Base-by-base conservation (phyloP, 2,888 invertebrate species). In the Ormyrus pomaceus region DNA sequence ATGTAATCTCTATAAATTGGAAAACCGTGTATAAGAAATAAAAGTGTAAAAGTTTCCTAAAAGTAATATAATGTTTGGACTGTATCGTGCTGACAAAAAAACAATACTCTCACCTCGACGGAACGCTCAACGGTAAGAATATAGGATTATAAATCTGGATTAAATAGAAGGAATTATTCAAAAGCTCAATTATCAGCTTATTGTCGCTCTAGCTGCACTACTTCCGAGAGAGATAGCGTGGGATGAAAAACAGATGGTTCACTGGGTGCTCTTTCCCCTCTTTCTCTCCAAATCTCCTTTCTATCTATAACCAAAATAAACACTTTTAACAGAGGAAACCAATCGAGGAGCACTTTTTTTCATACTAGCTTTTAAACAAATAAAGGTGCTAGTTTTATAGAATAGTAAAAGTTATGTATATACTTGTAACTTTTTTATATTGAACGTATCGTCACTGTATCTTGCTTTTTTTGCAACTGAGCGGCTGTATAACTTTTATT, bases 141-240 rank as follows among this genome's bases (percentile, higher is more conserved):
- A 68, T 65, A 53, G 61, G 72, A 71, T 70, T 77, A 86, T 85
- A 86, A 87, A 85, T 77, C 84, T 77, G 85, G 69, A 86, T 86
- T 87, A 87, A 85, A 86, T 84, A 84, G 84, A 83, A 83, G 84
- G 87, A 88, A 88, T 88, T 87, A 89, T 88, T 88, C 88, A 86
- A 86, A 87, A 88, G 86, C 87, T 88, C 87, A 89, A 88, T 89
- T 88, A 89, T 87, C 88, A 88, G 89, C 87, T 89, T 89, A 89
- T 87, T 87, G 87, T 88, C 88, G 87, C 86, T 87, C 86, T 85
- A 85, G 85, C 85, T 88, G 85, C 51, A 45, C 13, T 53, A 59
- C 48, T 66, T 70, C 59, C 51, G 19, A 58, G 45, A 70, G 34
- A 34, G 34, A 34, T 1, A 34, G 50, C 9, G 48, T 61, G 55